Percentiles rank a stretch among this genome's conserved stretches.
These are phyloP conservation scores for Acrocephalus arundinaceus DNA, from an alignment of 2,113 vertebrate genomes.

Conservation along the genomic window DNA sequence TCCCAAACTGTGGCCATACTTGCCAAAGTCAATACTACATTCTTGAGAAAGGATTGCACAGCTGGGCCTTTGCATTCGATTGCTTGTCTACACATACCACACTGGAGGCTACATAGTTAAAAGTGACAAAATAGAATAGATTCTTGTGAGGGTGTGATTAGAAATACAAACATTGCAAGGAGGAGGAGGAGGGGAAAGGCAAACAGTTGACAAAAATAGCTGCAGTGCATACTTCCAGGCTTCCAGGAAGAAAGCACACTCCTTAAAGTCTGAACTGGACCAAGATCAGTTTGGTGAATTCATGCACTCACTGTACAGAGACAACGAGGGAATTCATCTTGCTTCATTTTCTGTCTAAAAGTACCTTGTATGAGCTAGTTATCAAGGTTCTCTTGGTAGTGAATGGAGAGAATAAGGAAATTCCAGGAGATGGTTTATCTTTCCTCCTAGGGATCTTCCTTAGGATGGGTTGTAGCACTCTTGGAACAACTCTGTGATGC, in stretches of 20 bases:
- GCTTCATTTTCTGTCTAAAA: background rate
- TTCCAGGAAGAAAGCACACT: slow-evolving; percentile 10
- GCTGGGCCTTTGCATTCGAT: background rate
- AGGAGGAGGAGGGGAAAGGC: slow-evolving; percentile 39
- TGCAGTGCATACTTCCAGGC: slow-evolving; percentile 36
- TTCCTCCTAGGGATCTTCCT: background rate
- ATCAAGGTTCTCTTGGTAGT: background rate
- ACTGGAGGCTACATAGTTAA: slow-evolving; percentile 26
- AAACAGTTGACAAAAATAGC: slow-evolving; percentile 52
- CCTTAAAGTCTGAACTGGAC: background rate
- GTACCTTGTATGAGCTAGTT: background rate
- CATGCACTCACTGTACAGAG: background rate
- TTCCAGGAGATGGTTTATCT: background rate
- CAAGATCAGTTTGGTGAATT: background rate
- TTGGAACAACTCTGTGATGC: background rate
- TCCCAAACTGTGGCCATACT: background rate
- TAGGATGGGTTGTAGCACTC: background rate
- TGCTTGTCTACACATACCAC: slow-evolving; percentile 1
- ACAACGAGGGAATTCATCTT: background rate
- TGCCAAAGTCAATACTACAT: slow-evolving; percentile 5
- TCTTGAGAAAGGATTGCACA: slow-evolving; percentile 10
- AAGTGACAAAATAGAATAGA: slow-evolving; percentile 30
- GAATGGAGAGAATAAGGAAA: background rate
- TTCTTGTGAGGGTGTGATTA: slow-evolving; percentile 57
- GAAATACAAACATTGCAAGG: slow-evolving; percentile 33